Conservation (phyloP, 2,888 invertebrate species). For the Zygogramma bicolorata region DNA sequence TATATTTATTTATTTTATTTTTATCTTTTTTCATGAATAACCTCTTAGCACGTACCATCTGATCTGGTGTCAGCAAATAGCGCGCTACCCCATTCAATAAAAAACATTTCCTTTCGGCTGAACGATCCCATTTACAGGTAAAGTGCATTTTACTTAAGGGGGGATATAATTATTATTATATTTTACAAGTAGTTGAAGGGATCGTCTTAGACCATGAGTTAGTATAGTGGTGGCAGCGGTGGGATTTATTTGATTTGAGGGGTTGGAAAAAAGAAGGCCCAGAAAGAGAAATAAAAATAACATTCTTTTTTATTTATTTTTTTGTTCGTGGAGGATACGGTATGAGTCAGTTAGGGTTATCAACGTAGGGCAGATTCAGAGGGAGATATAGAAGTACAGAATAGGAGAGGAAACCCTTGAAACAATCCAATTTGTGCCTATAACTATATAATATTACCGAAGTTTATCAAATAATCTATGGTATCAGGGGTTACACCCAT, state of each 20-base stretch:
- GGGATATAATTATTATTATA: neutral
- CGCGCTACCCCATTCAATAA: neutral
- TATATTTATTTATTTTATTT: too few species aligned
- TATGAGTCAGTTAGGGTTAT: too few species aligned
- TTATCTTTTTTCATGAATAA: too few species aligned
- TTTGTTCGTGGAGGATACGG: too few species aligned
- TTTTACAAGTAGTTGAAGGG: neutral
- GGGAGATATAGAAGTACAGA: too few species aligned
- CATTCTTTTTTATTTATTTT: neutral
- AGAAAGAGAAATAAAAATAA: neutral
- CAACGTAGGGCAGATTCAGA: too few species aligned
- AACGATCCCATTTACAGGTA: neutral
- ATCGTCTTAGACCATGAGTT: neutral
- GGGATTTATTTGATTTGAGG: neutral
- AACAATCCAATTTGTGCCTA: too few species aligned
- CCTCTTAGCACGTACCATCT: too few species aligned
- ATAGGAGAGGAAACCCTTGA: too few species aligned
- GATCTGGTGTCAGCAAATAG: neutral
- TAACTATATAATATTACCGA: too few species aligned
- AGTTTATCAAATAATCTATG: too few species aligned
- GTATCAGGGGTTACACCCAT: too few species aligned
- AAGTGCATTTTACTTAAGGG: neutral
- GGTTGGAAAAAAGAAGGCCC: neutral
- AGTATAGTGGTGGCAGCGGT: neutral
- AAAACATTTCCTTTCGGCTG: neutral